phyloP scores from a whole-genome alignment of 2,888 invertebrate genomes.

The Amiota mariae region DNA sequence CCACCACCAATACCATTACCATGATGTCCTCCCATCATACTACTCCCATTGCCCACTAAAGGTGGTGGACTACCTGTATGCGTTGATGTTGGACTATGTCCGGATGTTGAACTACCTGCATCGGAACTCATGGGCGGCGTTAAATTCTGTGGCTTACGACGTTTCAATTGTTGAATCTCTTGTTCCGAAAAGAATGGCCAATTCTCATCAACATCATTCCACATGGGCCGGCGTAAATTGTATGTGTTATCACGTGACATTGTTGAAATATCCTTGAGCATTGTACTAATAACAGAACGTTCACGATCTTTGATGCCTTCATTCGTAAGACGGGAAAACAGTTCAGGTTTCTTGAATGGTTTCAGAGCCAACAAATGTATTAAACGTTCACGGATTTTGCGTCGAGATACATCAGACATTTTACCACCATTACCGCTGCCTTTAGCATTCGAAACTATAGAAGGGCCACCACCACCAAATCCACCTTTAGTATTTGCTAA shows the following conservation, averaged over 20 bases:
- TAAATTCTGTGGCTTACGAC: constrained; percentile 92
- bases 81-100: constrained; percentile 85
- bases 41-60: constrained; percentile 64
- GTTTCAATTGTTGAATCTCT: constrained; percentile 89
- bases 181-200: constrained; percentile 96
- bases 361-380: constrained; percentile 94
- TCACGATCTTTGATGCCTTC: constrained; percentile 92
- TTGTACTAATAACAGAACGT: constrained; percentile 82
- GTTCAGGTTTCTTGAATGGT: constrained; percentile 94
- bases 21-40: no score
- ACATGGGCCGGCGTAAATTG: constrained; percentile 88
- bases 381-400: constrained; percentile 87
- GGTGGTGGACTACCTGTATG: constrained; percentile 84
- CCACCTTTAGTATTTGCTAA: constrained; percentile 29
- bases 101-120: constrained; percentile 83
- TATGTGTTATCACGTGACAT: constrained; percentile 89
- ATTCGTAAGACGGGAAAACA: constrained; percentile 85
- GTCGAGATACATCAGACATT: constrained; percentile 70
- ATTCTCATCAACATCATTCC: constrained; percentile 94
- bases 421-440: constrained; percentile 50
- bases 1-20: constrained; percentile 5
- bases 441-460: constrained; percentile 25
- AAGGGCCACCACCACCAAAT: constrained; percentile 28
- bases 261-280: constrained; percentile 86
- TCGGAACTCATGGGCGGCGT: constrained; percentile 92